These are phyloP conservation scores for Sebastes umbrosus DNA, from an alignment of 2,797 vertebrate genomes.

Conservation along the genomic window DNA sequence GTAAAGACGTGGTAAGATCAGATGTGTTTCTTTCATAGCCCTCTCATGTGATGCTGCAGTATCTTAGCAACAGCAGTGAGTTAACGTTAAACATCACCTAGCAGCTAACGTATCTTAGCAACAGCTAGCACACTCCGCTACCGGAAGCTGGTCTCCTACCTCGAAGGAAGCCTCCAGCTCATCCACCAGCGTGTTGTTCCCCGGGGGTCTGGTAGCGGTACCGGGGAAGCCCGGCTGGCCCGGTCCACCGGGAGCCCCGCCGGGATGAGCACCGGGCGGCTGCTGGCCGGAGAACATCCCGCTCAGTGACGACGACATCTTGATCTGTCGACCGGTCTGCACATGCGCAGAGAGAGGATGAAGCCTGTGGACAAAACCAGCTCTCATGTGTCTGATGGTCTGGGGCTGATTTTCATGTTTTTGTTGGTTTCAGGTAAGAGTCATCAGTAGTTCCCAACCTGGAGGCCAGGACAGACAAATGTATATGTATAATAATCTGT, in stretches of 20 bases:
- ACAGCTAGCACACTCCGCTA: constrained; percentile 41
- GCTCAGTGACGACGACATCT: constrained; percentile 88
- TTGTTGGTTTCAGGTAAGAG: not conserved
- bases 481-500: too few relatives aligned
- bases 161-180: constrained; percentile 96
- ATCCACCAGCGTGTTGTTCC: constrained; percentile 89
- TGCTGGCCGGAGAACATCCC: constrained; percentile 90
- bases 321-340: not conserved
- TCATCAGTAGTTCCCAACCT: not conserved
- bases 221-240: constrained; percentile 84
- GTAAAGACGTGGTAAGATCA: not conserved
- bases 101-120: constrained; percentile 14
- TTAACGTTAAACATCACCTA: not conserved
- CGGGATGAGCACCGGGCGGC: constrained; percentile 74
- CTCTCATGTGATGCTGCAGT: rapidly evolving
- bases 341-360: constrained; percentile 54
- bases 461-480: not conserved
- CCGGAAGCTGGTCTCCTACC: constrained; percentile 70
- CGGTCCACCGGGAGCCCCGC: constrained; percentile 80
- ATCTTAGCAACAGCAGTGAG: not conserved
- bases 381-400: not conserved
- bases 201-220: constrained; percentile 76
- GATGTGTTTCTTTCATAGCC: rapidly evolving
- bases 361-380: rapidly evolving
- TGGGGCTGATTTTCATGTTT: not conserved